Evolutionary conservation across 2,113 vertebrate genomes (phyloP).

Genomic region (Odontesthes bonariensis): DNA sequence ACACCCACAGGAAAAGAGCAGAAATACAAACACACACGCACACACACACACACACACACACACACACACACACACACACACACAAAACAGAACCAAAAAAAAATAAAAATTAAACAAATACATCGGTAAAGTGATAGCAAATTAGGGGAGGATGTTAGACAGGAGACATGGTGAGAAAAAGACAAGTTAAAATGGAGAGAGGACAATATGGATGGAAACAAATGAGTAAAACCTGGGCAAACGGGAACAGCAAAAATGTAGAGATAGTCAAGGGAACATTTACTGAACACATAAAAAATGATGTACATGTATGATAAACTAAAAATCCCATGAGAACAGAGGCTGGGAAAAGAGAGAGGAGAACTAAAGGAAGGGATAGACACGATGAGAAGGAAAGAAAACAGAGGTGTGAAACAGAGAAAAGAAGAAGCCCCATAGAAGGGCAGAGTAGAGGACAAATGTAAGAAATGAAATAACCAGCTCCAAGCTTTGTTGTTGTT

Average conservation of each 20-base stretch:
- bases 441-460: too few species aligned
- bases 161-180: slow-evolving; percentile 4
- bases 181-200: background rate
- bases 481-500: too few species aligned
- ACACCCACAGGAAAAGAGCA: slow-evolving; percentile 15
- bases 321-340: background rate
- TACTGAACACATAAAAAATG: background rate
- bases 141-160: slow-evolving; percentile 46
- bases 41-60: background rate
- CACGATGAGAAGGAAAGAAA: background rate
- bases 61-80: background rate
- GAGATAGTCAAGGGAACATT: background rate
- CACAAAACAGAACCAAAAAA: slow-evolving; percentile 62
- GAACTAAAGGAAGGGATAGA: background rate
- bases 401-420: background rate
- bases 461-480: too few species aligned
- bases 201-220: background rate
- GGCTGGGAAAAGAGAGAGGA: background rate
- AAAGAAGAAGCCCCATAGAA: too few species aligned
- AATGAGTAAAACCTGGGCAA: background rate
- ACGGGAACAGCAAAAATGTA: background rate
- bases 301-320: background rate
- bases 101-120: too few species aligned
- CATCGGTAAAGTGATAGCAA: slow-evolving; percentile 38
- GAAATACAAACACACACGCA: background rate